Base-by-base conservation (phyloP, 2,113 vertebrate species). In the Dipodomys stephensi region DNA sequence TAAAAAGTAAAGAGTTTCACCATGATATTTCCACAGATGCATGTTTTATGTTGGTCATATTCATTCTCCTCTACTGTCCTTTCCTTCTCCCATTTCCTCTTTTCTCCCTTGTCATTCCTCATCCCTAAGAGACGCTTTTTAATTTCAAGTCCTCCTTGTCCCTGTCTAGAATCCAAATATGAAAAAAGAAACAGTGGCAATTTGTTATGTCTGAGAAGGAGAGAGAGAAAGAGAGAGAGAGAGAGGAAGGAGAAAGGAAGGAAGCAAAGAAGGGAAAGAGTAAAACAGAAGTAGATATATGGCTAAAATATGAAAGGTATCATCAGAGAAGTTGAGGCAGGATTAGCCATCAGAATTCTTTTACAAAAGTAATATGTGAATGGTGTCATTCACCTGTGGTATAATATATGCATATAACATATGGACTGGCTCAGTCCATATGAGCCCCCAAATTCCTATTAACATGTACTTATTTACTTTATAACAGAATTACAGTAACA, bases 291-390 rank as follows among this genome's bases (percentile, higher is more conserved):
- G 4, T 32, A 22, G 20, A 32, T 74, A 30, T 73, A 32, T 68
- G 27, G 23, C 30, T 46, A 77, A 32, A 73, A 80, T 81, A 60
- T 23, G 2, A 81, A 64, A 4, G 23, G 20, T 57, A 69, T 88
- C 69, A 88, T 85, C 35, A 90, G 69, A 73, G 35, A 90, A 78
- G 64, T 8, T 94, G 46, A 30, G 19, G 25, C 53, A 90, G 53
- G 35, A 89, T 28, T 87, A n/a, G 13, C 32, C 74, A 76, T 87
- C 68, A 91, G 81, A 80, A 91, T 85, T 32, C 12, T 83, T 85
- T 87, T 57, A 87, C 35, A 18, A 60, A 88, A 88, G 88, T 79
- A 69, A 53, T 46, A 82, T 74, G 25, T 80, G n/a, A 35, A 84
- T 65, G 39, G 32, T 79, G 12, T 78, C 49, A 62, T 82, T 81